Base-by-base conservation (phyloP, 2,888 invertebrate species). In the Agrochola lota region DNA sequence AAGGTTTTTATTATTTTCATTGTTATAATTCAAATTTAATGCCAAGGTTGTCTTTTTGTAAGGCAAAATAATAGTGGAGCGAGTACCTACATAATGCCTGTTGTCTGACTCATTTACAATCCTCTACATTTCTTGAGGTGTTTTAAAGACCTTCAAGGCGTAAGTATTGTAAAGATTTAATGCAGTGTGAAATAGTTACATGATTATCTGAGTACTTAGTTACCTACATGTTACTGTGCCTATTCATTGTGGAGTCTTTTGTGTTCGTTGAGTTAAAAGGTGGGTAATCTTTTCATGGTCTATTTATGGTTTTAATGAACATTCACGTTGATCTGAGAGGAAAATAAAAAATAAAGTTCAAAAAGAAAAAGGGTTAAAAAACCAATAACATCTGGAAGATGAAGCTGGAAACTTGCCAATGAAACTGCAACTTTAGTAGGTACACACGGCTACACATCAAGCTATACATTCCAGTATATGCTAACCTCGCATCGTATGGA, bases 41-140 rank as follows among this genome's bases (percentile, higher is more conserved):
- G 71, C 79, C 86, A 88, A 88, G 83, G 86, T 68, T 77, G 9
- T 30, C 63, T 80, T 81, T 85, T 84, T 87, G 74, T 68, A 43
- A 70, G 43, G 66, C 70, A 69, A 69, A 62, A 77, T 77, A 77
- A 80, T 81, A 74, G 71, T 78, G 68, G 72, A 71, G 66, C 71
- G 74, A 71, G 64, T n/a, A 60, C n/a, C n/a, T n/a, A n/a, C 26
- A 23, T 84, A 79, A 83, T 81, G 80, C 63, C 59, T 68, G 70
- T 60, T 71, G 71, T 70, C 72, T 87, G 89, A 88, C 71, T 86
- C 62, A 40, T 40, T 40, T 7, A 6, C 40, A 72, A 74, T 66
- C 63, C 66, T 57, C 43, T 35, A 72, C 20, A 74, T 77, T 79
- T 78, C 71, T 73, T 55, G 74, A 74, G 43, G 70, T 70, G 60